phyloP scores from a whole-genome alignment of 2,797 vertebrate species.

The Scolopax rusticola region DNA sequence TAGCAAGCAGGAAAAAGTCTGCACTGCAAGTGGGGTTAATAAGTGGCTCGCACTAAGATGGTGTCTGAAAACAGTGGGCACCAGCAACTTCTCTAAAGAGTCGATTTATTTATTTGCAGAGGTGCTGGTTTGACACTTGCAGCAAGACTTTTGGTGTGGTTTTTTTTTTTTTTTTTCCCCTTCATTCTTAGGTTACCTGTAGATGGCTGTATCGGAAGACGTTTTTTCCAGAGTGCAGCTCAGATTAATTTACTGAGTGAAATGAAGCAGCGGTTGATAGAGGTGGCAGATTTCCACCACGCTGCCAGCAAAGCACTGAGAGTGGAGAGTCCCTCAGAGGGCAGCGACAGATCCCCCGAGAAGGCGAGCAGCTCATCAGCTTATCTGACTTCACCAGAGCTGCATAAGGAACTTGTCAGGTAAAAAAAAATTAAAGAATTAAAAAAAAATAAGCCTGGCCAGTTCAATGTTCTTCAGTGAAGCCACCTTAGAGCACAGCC shows the following conservation, averaged over 20 bases:
- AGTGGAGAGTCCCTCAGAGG: conserved; percentile 77
- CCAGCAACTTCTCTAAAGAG: background rate
- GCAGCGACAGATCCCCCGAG: conserved; percentile 71
- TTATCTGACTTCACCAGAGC: conserved; percentile 89
- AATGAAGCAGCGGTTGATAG: conserved; percentile 88
- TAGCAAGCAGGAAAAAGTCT: background rate
- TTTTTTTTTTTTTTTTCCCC: background rate
- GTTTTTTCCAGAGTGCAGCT: conserved; percentile 89
- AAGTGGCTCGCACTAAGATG: background rate
- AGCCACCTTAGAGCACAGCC: background rate
- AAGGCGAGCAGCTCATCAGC: conserved; percentile 51
- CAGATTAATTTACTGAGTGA: conserved; percentile 86
- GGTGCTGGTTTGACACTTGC: background rate
- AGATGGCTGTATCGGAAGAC: conserved; percentile 91
- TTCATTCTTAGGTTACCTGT: conserved; percentile 84
- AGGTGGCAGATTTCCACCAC: conserved; percentile 95
- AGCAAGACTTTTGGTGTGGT: background rate
- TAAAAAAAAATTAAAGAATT: conserved; percentile 45
- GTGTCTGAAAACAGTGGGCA: background rate
- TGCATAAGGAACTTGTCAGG: conserved; percentile 94
- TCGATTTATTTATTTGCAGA: background rate
- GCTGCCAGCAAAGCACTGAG: conserved; percentile 91
- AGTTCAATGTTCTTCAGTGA: rapidly evolving
- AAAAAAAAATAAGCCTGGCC: background rate
- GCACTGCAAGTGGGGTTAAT: too few relatives aligned